Evolutionary conservation across 53 echinoderm and acorn worm genomes (phyloP).

Genomic region (Patiria pectinifera): DNA sequence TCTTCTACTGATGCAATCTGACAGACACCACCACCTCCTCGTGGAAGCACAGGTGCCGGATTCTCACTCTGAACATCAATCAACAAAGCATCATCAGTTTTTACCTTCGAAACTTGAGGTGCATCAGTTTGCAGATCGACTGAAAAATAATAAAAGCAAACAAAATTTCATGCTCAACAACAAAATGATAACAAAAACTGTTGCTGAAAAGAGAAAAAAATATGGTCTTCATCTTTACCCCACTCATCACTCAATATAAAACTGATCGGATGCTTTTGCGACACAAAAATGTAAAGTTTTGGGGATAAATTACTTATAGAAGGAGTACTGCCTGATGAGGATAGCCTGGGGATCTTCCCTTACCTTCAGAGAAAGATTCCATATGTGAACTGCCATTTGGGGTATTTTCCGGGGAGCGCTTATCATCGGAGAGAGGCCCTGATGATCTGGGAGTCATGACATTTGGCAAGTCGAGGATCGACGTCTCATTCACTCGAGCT

Average conservation of each 20-base stretch:
- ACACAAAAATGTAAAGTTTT: too few species aligned
- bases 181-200: too few species aligned
- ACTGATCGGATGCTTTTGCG: too few species aligned
- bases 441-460: background rate
- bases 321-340: too few species aligned
- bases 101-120: background rate
- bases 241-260: too few species aligned
- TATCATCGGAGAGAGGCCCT: background rate
- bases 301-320: too few species aligned
- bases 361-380: background rate
- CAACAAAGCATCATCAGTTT: background rate
- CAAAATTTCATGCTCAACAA: background rate
- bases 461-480: slow-evolving; percentile 8
- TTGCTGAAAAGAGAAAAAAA: too few species aligned
- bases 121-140: slow-evolving; percentile 19
- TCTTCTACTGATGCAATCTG: background rate
- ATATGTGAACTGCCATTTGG: background rate
- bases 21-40: background rate
- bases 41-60: background rate
- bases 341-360: background rate
- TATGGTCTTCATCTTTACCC: too few species aligned
- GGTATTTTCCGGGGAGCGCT: background rate
- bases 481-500: background rate
- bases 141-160: background rate
- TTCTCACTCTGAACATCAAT: background rate